Percentiles rank a stretch among this genome's conserved stretches.
Evolutionary conservation across 64 coral and sea anemone species (phyloP).

Genomic region (Dendronephthya gigantea): DNA sequence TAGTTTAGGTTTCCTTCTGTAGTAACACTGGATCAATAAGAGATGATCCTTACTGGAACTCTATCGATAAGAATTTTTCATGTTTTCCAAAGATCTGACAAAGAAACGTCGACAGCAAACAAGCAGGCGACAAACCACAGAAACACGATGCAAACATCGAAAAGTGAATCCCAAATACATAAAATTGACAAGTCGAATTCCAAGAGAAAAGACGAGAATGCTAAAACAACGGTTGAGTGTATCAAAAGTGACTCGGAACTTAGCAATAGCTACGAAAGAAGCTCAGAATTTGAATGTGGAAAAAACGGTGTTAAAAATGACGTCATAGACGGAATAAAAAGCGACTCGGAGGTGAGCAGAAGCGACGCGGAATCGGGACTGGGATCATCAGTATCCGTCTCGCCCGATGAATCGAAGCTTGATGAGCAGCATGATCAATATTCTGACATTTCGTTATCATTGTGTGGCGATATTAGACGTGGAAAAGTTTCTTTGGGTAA

Average conservation of each 20-base stretch:
- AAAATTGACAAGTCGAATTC: background rate
- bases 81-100: background rate
- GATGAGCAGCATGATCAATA: slow-evolving; percentile 39
- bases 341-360: background rate
- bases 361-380: background rate
- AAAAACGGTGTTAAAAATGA: background rate
- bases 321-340: background rate
- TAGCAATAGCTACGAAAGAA: background rate
- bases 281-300: background rate
- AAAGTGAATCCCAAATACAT: background rate
- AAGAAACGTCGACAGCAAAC: background rate
- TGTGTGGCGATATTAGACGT: slow-evolving; percentile 75
- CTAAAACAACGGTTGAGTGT: background rate
- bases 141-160: background rate
- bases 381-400: background rate
- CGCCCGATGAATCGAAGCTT: background rate
- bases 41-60: no score
- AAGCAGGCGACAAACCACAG: background rate
- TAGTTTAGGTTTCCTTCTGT: no score
- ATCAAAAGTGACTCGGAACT: background rate
- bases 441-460: slow-evolving; percentile 68
- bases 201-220: background rate
- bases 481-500: slow-evolving; percentile 83
- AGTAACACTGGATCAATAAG: no score
- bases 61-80: no score